Percentiles rank a stretch among this genome's conserved stretches.
phyloP scores from a whole-genome alignment of 2,888 invertebrate species.

The Scrobipalpa atriplicella region DNA sequence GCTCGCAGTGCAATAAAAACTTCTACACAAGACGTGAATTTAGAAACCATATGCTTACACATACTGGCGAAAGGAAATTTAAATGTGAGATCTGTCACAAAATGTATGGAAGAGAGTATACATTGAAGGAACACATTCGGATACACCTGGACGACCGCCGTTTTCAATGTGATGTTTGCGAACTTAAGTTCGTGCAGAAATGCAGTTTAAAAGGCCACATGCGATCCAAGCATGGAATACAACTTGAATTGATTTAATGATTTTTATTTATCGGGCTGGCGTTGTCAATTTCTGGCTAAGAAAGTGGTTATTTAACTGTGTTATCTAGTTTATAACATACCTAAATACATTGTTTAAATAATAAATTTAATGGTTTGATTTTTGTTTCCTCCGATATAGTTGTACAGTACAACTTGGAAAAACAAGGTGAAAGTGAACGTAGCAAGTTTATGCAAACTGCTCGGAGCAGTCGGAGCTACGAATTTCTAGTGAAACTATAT shows the following conservation, averaged over 20 bases:
- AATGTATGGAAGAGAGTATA: slow-evolving; percentile 41
- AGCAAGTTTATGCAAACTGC: slow-evolving; percentile 43
- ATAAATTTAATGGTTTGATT: no score
- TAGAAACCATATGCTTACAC: slow-evolving; percentile 47
- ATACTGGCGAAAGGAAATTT: slow-evolving; percentile 46
- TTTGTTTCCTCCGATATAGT: no score
- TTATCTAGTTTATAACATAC: no score
- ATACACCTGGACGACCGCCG: slow-evolving; percentile 46
- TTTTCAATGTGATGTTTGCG: slow-evolving; percentile 41
- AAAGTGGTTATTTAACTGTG: no score
- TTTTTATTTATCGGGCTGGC: no score
- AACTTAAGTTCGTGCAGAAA: slow-evolving; percentile 41
- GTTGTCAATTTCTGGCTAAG: no score
- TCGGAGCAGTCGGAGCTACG: slow-evolving; percentile 30
- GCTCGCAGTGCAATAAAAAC: slow-evolving; percentile 44
- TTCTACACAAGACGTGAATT: slow-evolving; percentile 44
- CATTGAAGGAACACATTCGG: slow-evolving; percentile 47
- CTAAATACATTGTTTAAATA: no score
- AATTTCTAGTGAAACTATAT: slow-evolving; percentile 54
- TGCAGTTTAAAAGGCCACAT: slow-evolving; percentile 41
- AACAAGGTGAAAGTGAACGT: slow-evolving; percentile 44
- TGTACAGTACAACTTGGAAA: slow-evolving; percentile 50
- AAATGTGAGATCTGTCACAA: slow-evolving; percentile 61
- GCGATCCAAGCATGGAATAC: slow-evolving; percentile 35
- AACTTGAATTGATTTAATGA: slow-evolving; percentile 28